These are phyloP conservation scores for Pteronotus mesoamericanus DNA, from an alignment of 2,797 vertebrate species.

Conservation along the genomic window DNA sequence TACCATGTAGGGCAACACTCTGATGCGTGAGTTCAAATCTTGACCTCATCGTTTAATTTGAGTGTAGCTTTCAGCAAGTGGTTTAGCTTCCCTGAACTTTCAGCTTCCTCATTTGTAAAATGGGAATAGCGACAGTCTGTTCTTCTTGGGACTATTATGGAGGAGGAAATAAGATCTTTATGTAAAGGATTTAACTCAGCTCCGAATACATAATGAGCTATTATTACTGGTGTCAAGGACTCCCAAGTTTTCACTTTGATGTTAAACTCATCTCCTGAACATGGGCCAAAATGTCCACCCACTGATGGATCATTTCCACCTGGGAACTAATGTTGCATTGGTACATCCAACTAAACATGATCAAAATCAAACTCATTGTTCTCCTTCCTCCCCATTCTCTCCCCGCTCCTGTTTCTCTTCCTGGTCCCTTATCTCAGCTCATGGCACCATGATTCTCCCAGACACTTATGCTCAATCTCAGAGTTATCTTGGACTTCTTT, in stretches of 20 bases:
- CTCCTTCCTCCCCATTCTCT: not conserved
- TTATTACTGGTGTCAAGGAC: not conserved
- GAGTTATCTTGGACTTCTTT: conserved; percentile 35
- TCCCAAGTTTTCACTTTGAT: not conserved
- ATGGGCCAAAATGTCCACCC: too few species aligned
- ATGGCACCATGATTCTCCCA: not conserved
- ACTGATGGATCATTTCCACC: not conserved
- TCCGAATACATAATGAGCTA: not conserved
- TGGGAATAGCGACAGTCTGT: not conserved
- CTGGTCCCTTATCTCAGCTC: conserved; percentile 42
- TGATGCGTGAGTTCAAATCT: not conserved
- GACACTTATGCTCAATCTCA: not conserved
- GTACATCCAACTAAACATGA: not conserved
- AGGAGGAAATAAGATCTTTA: not conserved
- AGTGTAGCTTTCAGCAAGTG: not conserved
- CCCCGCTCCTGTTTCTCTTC: not conserved
- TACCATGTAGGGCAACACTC: not conserved
- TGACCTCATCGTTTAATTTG: not conserved
- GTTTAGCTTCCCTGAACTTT: not conserved
- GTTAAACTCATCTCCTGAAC: not conserved
- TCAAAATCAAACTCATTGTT: not conserved
- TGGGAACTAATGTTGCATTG: not conserved
- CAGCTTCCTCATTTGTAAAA: not conserved
- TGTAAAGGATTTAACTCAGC: not conserved
- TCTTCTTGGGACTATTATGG: not conserved